phyloP scores from a whole-genome alignment of 64 coral and sea anemone species.

The Actinia equina region DNA sequence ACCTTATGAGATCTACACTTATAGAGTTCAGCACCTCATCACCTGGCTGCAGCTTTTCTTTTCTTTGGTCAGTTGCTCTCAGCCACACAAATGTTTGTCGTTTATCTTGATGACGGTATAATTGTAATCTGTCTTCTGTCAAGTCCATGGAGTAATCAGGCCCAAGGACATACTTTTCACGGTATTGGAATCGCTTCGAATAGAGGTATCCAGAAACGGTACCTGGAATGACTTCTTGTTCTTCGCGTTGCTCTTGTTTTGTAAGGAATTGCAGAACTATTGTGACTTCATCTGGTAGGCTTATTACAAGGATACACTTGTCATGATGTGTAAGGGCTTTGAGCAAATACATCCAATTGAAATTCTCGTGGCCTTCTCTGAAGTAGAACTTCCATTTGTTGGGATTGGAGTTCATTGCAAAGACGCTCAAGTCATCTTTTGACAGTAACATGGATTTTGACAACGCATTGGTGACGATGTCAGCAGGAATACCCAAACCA shows the following conservation, averaged over 20 bases:
- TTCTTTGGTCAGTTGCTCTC: neutral
- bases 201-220: neutral
- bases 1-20: slow-evolving; percentile 7
- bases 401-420: slow-evolving; percentile 1
- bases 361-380: neutral
- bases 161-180: slow-evolving; percentile 15
- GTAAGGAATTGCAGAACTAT: slow-evolving; percentile 1
- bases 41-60: neutral
- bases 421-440: slow-evolving; percentile 40
- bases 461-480: neutral
- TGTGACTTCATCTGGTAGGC: slow-evolving; percentile 2
- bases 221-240: neutral
- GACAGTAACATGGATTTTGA: slow-evolving; percentile 36
- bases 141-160: neutral
- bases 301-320: neutral
- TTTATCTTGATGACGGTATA: neutral
- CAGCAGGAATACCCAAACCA: slow-evolving; percentile 12
- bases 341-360: neutral
- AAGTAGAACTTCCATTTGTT: slow-evolving; percentile 22
- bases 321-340: slow-evolving; percentile 18
- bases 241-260: neutral
- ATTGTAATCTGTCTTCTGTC: neutral
- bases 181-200: neutral
- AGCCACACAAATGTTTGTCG: neutral
- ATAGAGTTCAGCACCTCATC: neutral